Evolutionary conservation across 1,140 invertebrate genomes (phyloP), one percentile per base, ranked within the genome.

Genomic region (Ips typographus): DNA sequence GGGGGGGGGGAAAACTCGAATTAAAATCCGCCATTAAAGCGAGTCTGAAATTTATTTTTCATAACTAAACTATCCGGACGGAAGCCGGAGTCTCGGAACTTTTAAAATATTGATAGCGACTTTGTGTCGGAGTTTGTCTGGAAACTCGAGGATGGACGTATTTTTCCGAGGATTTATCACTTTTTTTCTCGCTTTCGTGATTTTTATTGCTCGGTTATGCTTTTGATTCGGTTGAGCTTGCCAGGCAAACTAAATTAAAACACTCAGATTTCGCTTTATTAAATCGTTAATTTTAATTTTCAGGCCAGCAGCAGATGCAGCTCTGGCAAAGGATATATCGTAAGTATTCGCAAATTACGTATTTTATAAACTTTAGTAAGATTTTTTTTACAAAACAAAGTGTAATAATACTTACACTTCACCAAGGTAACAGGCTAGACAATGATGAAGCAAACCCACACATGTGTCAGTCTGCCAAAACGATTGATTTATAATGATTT

Each of bases 241-340:
- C 22, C 22, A 22, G 22, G 22, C 22, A 22, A 22, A 22, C 0
- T 22, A 22, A 22, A 22, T 22, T 22, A 22, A 22, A 22, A 22
- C 22, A 22, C 22, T 22, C 22, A 22, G 22, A 22, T 22, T 22
- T 22, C 22, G 22, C 22, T 22, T 22, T 22, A 22, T 22, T 22
- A 22, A 22, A 22, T 22, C 22, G 22, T 22, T 42, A 8, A 40
- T 61, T 72, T 71, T 65, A 74, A 56, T 39, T 76, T 75, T 82
- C 86, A 91, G 90, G 90, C 89, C 82, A 91, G 90, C 87, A 91
- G 89, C 86, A 87, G 89, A 84, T 91, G 89, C 86, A 91, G 90
- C 86, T 91, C 90, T 85, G 90, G 90, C 86, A 90, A 90, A 89
- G 90, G 90, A 88, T 91, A 91, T 90, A 91, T 91, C 89, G 90